Percentiles rank a stretch among this genome's conserved stretches.
These are phyloP conservation scores for Tryphoninae sp. DNA, from an alignment of 2,888 invertebrate species.

Conservation along the genomic window DNA sequence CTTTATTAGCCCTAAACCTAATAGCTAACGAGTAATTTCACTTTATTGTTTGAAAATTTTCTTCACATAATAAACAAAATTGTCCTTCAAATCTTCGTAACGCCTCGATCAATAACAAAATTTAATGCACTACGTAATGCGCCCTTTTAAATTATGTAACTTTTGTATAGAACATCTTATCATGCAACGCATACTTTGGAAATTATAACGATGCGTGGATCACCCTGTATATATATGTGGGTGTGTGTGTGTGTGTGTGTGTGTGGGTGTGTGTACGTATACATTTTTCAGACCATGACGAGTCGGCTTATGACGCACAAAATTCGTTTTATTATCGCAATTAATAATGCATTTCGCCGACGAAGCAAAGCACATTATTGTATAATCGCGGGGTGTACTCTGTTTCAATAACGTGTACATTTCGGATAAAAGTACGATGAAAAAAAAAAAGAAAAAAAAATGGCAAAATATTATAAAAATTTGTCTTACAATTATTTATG, in stretches of 20 bases:
- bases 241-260: not conserved
- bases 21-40: no score
- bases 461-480: constrained; percentile 34
- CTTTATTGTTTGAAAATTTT: no score
- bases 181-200: no score
- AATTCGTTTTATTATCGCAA: constrained; percentile 58
- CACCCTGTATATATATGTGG: not conserved
- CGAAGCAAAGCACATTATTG: constrained; percentile 54
- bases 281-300: constrained; percentile 51
- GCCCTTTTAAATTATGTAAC: no score
- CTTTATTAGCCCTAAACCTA: no score
- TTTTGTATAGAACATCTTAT: no score
- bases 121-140: no score
- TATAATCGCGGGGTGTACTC: constrained; percentile 48
- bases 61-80: no score
- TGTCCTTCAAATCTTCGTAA: no score
- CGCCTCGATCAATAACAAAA: no score
- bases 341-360: constrained; percentile 55
- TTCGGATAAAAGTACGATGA: constrained; percentile 43
- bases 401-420: constrained; percentile 57
- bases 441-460: constrained; percentile 45
- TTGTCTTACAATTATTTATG: constrained; percentile 24
- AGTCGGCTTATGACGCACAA: constrained; percentile 53
- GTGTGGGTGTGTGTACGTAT: not conserved
- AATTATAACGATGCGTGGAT: no score